Base-by-base conservation (phyloP, 2,888 invertebrate genomes). In the Chalcosyrphus nemorum region DNA sequence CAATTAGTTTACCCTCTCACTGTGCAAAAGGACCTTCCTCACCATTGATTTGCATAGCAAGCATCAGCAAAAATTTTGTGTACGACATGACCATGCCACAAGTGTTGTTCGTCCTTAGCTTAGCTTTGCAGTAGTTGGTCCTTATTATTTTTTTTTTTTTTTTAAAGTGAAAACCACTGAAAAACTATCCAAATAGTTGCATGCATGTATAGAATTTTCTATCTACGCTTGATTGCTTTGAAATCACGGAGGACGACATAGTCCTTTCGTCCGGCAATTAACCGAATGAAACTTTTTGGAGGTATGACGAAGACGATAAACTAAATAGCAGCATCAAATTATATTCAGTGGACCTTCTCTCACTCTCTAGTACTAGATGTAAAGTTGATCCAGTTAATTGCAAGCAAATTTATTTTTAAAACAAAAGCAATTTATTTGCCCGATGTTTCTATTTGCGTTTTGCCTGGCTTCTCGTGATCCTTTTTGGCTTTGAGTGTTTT, bases 311-410 rank as follows among this genome's bases (percentile, higher is more conserved):
- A 5, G 17, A 5, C 13, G 29, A 11, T 17, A 54, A 63, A 32
- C 35, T 32, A 47, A 47, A 47, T 35, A 21, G 32, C 32, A 52
- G 15, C 52, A 57, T 59, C 24, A 43, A 43, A 24, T 41, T 24
- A 41, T 19, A 24, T 43, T 47, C 19, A 2, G 9, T 43, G 15
- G 45, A 45, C 29, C 45, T 45, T 45, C 13, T 1, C 9, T 0
- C 17, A 15, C 15, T n/a, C 41, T 17, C 0, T 7, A 4, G 11
- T 45, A 1, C 13, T 3, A 11, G 19, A 65, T 32, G 47, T 4
- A 27, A 52, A 63, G 70, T 77, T 77, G 70, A 77, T 77, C 56
- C 63, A 70, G 70, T 47, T 77, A 77, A 77, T 70, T 77, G 77
- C 61, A 63, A 77, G 61, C 61, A 63, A 70, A 77, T 77, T 70